Evolutionary conservation across 2,113 vertebrate species (phyloP).

Genomic region (Nannospalax galili): DNA sequence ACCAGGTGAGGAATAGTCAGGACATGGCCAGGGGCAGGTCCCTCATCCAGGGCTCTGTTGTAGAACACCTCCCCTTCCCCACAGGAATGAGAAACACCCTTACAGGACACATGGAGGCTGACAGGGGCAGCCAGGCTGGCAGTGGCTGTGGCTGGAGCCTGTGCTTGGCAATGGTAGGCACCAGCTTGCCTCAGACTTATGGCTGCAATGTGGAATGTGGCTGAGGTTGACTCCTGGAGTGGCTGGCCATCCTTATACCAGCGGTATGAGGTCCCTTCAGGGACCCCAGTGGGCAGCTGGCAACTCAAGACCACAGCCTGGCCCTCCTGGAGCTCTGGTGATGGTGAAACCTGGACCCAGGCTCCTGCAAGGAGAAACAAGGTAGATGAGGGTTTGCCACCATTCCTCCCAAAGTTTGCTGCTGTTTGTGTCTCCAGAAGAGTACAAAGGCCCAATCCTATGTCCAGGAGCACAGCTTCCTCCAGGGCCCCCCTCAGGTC

Average conservation of each 20-base stretch:
- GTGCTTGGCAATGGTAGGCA: conserved; percentile 83
- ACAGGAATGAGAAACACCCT: background rate
- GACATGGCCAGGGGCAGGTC: background rate
- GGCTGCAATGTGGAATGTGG: conserved; percentile 29
- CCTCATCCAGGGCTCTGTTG: background rate
- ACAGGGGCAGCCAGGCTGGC: background rate
- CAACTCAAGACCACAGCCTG: conserved; percentile 82
- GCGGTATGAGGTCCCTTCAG: conserved; percentile 51
- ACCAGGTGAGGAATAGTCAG: background rate
- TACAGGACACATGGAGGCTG: conserved; percentile 80
- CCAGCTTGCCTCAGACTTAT: conserved; percentile 73
- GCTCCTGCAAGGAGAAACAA: conserved; percentile 65
- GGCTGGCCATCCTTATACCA: conserved; percentile 83
- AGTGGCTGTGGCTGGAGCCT: background rate
- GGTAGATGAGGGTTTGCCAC: background rate
- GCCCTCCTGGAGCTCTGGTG: conserved; percentile 79
- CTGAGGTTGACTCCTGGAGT: background rate
- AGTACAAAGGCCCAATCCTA: accelerated
- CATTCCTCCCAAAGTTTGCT: background rate
- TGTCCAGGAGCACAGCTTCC: background rate
- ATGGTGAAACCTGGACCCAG: conserved; percentile 81
- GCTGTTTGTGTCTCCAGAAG: background rate
- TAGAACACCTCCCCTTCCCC: background rate
- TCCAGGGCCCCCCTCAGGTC: background rate
- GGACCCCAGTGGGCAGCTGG: background rate